A percentile compares a stretch with the other conserved stretches of the same genome.
Conservation (phyloP, 2,113 vertebrate genomes). For the Oxyura jamaicensis region DNA sequence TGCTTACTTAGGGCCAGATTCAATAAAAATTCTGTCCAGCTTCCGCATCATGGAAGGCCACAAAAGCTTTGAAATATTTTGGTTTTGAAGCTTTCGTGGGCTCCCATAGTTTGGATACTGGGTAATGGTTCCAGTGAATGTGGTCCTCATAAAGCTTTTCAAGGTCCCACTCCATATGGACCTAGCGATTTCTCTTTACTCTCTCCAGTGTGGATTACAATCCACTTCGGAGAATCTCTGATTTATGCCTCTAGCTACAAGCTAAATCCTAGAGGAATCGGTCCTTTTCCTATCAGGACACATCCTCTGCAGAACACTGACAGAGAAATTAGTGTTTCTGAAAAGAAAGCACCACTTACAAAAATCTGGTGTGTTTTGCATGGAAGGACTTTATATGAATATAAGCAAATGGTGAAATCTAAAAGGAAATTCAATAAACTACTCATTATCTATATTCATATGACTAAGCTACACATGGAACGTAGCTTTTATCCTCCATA, state of each 20-base stretch:
- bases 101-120: conserved; percentile 15
- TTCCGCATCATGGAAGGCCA: conserved; percentile 50
- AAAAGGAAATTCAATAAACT: conserved; percentile 58
- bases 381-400: conserved; percentile 10
- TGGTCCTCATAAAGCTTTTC: conserved; percentile 56
- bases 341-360: conserved; percentile 48
- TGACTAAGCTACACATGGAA: conserved; percentile 68
- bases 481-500: conserved; percentile 58
- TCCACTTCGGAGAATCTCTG: conserved; percentile 30
- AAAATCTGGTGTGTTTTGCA: conserved; percentile 48
- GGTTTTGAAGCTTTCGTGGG: conserved; percentile 47
- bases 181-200: conserved; percentile 33
- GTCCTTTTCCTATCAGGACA: conserved; percentile 50
- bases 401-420: conserved; percentile 49
- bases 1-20: conserved; percentile 63
- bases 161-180: conserved; percentile 45
- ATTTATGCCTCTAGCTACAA: conserved; percentile 41
- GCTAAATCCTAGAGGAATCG: conserved; percentile 46
- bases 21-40: conserved; percentile 52
- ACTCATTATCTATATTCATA: conserved; percentile 65
- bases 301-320: conserved; percentile 34
- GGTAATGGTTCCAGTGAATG: conserved; percentile 38
- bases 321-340: conserved; percentile 55
- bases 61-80: conserved; percentile 60
- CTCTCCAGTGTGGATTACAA: conserved; percentile 46